Percentiles rank a stretch among this genome's conserved stretches.
Conservation (phyloP, 2,888 invertebrate species). For the Heteromurus nitidus region DNA sequence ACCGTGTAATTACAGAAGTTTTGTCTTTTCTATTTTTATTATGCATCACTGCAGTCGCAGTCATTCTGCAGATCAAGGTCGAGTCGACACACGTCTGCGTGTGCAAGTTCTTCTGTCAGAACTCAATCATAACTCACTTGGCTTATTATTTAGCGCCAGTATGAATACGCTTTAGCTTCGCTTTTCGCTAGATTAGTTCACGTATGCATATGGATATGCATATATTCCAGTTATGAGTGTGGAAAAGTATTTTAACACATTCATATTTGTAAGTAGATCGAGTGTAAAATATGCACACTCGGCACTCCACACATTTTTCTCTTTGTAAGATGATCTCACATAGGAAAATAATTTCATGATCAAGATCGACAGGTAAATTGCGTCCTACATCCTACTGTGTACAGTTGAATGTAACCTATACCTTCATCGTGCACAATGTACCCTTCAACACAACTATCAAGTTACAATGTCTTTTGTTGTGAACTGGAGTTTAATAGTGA, state of each 20-base stretch:
- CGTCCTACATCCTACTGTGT: not conserved
- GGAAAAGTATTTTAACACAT: not conserved
- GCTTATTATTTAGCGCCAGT: too few species aligned
- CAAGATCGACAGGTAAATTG: slow-evolving; percentile 14
- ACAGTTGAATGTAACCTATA: not conserved
- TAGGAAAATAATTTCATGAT: not conserved
- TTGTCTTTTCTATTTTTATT: too few species aligned
- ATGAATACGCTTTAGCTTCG: not conserved
- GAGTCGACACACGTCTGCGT: too few species aligned
- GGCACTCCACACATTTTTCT: not conserved
- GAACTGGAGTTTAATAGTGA: too few species aligned
- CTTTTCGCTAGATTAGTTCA: not conserved
- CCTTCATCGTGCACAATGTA: not conserved
- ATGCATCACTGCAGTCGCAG: too few species aligned
- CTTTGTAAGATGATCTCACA: not conserved
- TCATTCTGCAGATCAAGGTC: too few species aligned
- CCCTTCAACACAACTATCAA: not conserved
- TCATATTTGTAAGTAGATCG: not conserved
- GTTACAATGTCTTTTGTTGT: too few species aligned
- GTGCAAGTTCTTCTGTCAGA: too few species aligned
- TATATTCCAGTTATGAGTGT: not conserved
- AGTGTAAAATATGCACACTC: not conserved
- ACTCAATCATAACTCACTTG: too few species aligned
- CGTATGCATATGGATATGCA: not conserved
- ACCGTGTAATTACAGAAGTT: too few species aligned